phyloP scores from a whole-genome alignment of 2,888 invertebrate species.

The Eupsilia transversa region DNA sequence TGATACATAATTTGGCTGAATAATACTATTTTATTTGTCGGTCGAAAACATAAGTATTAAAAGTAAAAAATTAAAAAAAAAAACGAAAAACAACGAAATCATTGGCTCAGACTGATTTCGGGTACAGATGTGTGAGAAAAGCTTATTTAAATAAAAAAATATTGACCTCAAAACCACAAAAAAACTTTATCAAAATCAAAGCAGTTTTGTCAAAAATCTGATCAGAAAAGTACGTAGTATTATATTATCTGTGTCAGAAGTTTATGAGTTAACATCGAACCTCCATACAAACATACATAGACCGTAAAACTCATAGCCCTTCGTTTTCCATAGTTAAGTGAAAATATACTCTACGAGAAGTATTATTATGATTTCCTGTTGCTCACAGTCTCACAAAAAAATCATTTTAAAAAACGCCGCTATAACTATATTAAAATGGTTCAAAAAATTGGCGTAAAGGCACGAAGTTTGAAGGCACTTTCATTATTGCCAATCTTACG shows the following conservation, averaged over 20 bases:
- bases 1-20: conserved; percentile 79
- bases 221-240: too few relatives aligned
- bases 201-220: neutral
- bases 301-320: too few relatives aligned
- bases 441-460: conserved; percentile 31
- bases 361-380: neutral
- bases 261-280: neutral
- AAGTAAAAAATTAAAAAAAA: conserved; percentile 62
- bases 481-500: neutral
- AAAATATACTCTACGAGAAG: neutral
- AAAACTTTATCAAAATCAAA: neutral
- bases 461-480: conserved; percentile 57
- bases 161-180: neutral
- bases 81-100: conserved; percentile 81
- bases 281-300: neutral
- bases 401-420: neutral
- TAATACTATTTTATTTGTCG: conserved; percentile 71
- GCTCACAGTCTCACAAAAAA: neutral
- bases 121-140: conserved; percentile 45
- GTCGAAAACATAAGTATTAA: conserved; percentile 64
- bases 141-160: neutral
- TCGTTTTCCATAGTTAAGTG: neutral
- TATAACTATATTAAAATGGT: neutral
- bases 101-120: conserved; percentile 72
- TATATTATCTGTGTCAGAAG: too few relatives aligned